These are phyloP conservation scores for Trialeurodes vaporariorum DNA, from an alignment of 1,140 invertebrate species.

Conservation along the genomic window DNA sequence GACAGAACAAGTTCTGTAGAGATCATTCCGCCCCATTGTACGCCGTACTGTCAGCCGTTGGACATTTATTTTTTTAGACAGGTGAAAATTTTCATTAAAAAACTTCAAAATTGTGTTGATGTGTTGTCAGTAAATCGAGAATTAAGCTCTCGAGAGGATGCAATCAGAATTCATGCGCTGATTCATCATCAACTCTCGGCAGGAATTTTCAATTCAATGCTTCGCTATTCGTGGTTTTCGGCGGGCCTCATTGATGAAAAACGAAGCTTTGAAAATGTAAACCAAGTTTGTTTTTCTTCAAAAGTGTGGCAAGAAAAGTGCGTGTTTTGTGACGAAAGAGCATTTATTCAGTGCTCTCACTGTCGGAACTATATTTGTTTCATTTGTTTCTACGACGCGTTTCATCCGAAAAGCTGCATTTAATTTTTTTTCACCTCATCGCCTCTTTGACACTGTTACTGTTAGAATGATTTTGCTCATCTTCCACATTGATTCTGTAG, in stretches of 20 bases:
- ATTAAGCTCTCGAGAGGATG: conserved; percentile 3
- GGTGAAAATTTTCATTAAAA: conserved; percentile 14
- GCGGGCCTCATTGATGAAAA: background rate
- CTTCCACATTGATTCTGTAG: no score
- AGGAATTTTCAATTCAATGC: conserved; percentile 16
- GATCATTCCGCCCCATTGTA: conserved; percentile 13
- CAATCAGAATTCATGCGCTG: conserved; percentile 19
- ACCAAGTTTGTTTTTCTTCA: background rate
- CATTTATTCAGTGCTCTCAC: conserved; percentile 11
- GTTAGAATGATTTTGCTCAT: no score
- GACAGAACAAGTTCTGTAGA: background rate
- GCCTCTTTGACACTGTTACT: no score
- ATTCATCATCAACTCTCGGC: conserved; percentile 18
- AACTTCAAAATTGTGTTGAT: no score
- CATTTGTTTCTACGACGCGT: conserved; percentile 13
- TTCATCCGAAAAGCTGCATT: conserved; percentile 9
- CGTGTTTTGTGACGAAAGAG: conserved; percentile 4
- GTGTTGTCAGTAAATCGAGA: conserved; percentile 8
- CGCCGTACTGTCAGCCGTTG: conserved; percentile 9
- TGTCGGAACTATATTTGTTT: conserved; percentile 15
- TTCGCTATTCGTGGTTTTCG: conserved; percentile 20
- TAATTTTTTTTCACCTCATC: no score
- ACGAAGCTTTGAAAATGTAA: background rate
- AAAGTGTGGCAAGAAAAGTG: background rate
- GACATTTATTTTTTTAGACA: conserved; percentile 14